Conservation (phyloP, 2,113 vertebrate species). For the Athene noctua region DNA sequence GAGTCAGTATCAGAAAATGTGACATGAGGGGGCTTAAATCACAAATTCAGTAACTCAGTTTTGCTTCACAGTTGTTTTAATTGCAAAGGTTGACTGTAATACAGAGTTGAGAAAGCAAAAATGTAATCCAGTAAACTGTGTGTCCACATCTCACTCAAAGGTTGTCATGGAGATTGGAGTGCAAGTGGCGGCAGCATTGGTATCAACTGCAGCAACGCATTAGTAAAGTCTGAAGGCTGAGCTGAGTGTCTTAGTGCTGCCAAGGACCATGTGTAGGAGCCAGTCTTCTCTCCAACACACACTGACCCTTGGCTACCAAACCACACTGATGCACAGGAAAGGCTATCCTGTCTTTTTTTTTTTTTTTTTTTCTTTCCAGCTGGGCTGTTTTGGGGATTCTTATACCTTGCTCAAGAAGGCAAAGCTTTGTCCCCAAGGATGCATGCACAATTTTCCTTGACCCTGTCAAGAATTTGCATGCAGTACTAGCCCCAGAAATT, state of each 20-base stretch:
- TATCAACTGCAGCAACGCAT: neutral
- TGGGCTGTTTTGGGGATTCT: neutral
- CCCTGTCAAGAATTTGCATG: neutral
- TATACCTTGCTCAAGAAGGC: neutral
- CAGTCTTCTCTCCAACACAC: neutral
- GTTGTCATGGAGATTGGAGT: rapidly evolving
- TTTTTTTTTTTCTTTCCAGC: neutral
- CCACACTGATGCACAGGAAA: neutral
- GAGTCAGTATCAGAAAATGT: neutral
- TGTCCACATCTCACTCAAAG: neutral
- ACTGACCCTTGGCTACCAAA: neutral
- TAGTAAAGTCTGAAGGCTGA: neutral
- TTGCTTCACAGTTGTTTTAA: neutral
- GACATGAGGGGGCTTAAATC: neutral
- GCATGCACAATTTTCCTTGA: neutral
- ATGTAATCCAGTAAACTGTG: neutral
- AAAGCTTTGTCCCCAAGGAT: neutral
- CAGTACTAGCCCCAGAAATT: neutral
- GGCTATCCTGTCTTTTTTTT: neutral
- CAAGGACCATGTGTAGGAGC: rapidly evolving
- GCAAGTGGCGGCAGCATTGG: rapidly evolving
- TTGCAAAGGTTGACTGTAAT: neutral
- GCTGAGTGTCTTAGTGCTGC: neutral
- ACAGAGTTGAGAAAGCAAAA: neutral
- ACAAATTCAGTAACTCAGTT: neutral